phyloP scores from a whole-genome alignment of 2,113 vertebrate species.

The Cynopterus brachyotis region DNA sequence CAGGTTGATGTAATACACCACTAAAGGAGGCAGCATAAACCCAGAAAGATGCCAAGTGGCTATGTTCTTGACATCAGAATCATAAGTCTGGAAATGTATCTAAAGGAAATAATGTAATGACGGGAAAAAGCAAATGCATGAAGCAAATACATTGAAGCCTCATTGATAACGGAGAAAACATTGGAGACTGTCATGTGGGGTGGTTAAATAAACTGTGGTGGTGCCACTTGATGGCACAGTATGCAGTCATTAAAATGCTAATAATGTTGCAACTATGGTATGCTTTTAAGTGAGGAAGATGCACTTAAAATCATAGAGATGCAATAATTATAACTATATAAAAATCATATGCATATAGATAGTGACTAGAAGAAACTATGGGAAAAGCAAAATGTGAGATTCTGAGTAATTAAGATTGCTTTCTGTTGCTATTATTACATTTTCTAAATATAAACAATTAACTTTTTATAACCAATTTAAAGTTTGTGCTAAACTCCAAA shows the following conservation, averaged over 20 bases:
- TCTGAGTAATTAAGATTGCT: background rate
- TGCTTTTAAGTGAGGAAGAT: slow-evolving; percentile 56
- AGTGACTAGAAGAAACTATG: background rate
- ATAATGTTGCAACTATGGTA: slow-evolving; percentile 9
- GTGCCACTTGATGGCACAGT: slow-evolving; percentile 28
- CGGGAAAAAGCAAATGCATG: background rate
- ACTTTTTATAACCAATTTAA: background rate
- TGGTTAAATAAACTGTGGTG: slow-evolving; percentile 26
- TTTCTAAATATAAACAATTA: background rate
- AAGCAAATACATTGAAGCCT: background rate
- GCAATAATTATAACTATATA: slow-evolving; percentile 59
- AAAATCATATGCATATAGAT: slow-evolving; percentile 32
- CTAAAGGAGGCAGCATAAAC: background rate
- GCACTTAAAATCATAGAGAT: slow-evolving; percentile 61
- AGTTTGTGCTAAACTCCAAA: background rate
- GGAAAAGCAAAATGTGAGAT: slow-evolving; percentile 40
- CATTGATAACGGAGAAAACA: slow-evolving; percentile 4
- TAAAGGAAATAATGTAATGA: slow-evolving; percentile 3
- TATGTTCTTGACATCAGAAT: background rate
- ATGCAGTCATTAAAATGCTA: slow-evolving; percentile 64
- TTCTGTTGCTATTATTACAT: background rate
- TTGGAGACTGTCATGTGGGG: background rate
- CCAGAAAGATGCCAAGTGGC: background rate
- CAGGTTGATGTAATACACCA: fast-evolving
- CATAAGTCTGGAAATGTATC: background rate